Percentiles rank a stretch among this genome's conserved stretches.
Evolutionary conservation across 2,113 vertebrate genomes (phyloP).

Genomic region (Actinemys pallida): DNA sequence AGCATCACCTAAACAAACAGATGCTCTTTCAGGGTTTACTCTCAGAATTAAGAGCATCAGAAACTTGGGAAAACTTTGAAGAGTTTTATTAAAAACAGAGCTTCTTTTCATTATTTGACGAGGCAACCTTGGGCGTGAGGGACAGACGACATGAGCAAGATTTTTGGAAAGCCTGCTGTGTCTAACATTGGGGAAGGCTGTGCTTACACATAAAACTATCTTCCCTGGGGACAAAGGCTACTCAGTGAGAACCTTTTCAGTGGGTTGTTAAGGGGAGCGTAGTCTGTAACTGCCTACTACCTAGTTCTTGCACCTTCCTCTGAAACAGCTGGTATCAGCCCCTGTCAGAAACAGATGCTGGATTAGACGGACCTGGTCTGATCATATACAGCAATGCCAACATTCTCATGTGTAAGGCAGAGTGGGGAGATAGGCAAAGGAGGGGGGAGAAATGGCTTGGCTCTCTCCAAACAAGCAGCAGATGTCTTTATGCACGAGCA

Average conservation of each 20-base stretch:
- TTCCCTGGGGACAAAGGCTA: not conserved
- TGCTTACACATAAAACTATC: not conserved
- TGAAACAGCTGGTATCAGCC: not conserved
- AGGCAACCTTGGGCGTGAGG: not conserved
- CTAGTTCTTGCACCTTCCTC: not conserved
- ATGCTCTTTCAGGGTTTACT: not conserved
- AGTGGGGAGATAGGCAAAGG: not conserved
- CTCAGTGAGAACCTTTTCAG: not conserved
- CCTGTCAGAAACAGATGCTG: not conserved
- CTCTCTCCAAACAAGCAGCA: conserved; percentile 64
- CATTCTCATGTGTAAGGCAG: not conserved
- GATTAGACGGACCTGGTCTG: not conserved
- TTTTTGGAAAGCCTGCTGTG: not conserved
- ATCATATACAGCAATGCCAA: not conserved
- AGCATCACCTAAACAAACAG: not conserved
- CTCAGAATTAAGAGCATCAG: not conserved
- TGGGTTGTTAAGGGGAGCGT: not conserved
- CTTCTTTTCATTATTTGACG: not conserved
- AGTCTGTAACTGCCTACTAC: not conserved
- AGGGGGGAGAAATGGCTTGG: conserved; percentile 42
- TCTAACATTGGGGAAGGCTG: not conserved
- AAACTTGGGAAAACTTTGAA: not conserved
- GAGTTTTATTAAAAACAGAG: not conserved
- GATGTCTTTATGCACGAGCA: conserved; percentile 66
- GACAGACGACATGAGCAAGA: not conserved